phyloP scores from a whole-genome alignment of 1,140 invertebrate species.

The Drosophila grimshawi region DNA sequence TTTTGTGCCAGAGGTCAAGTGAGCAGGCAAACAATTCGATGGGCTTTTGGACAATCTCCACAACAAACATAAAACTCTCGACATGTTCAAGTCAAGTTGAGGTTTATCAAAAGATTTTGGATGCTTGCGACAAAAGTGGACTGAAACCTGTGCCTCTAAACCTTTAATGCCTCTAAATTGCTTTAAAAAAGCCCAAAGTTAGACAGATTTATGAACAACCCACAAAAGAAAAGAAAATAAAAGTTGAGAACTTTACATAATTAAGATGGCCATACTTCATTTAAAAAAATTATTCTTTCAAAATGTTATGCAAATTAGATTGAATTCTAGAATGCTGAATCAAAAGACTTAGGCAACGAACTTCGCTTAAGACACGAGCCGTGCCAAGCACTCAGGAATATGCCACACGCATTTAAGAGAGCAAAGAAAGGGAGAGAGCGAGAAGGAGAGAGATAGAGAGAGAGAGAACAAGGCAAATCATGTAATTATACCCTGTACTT shows the following conservation, averaged over 20 bases:
- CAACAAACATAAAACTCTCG: constrained; percentile 12
- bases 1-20: constrained; percentile 68
- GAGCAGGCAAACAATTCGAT: constrained; percentile 62
- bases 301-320: constrained; percentile 63
- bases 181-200: not conserved
- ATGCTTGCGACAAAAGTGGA: constrained; percentile 30
- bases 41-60: constrained; percentile 52
- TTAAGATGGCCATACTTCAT: constrained; percentile 41
- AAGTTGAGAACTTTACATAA: constrained; percentile 42
- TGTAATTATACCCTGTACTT: not conserved
- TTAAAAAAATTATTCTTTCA: constrained; percentile 60
- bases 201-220: constrained; percentile 30
- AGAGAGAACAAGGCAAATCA: constrained; percentile 16
- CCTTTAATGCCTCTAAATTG: constrained; percentile 5
- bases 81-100: constrained; percentile 48
- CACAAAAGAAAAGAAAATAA: constrained; percentile 14
- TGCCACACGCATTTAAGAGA: constrained; percentile 19
- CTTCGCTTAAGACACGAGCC: constrained; percentile 56
- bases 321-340: constrained; percentile 33
- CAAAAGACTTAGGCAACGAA: constrained; percentile 63
- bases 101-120: constrained; percentile 39
- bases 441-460: not conserved
- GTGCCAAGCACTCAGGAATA: constrained; percentile 31
- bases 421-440: not conserved
- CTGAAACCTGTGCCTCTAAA: constrained; percentile 11